Conservation (phyloP, 2,797 vertebrate species). For the Hypotaenidia philippensis region DNA sequence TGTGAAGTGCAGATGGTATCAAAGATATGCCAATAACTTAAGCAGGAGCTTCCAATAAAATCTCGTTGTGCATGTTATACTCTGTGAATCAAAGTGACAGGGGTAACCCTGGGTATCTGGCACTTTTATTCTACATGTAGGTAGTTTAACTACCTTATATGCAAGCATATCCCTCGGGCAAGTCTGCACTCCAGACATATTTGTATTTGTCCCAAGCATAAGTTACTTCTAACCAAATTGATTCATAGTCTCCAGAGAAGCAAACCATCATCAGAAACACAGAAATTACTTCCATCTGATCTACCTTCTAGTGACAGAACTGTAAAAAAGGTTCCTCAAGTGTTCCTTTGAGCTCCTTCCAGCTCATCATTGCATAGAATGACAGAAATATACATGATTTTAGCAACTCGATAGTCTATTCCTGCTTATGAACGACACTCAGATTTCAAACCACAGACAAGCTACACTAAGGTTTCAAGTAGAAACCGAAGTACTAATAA, state of each 20-base stretch:
- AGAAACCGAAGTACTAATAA: background rate
- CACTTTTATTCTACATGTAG: background rate
- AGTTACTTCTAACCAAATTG: background rate
- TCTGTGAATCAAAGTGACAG: background rate
- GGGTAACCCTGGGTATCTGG: background rate
- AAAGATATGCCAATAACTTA: conserved; percentile 37
- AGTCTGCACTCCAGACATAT: background rate
- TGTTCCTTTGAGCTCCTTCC: background rate
- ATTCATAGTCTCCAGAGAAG: background rate
- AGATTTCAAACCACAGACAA: background rate
- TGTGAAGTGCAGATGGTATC: conserved; percentile 23
- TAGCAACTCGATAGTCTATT: background rate
- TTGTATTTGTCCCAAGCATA: background rate
- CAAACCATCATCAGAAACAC: background rate
- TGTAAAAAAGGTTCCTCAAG: background rate
- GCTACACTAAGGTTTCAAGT: background rate
- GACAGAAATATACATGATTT: background rate
- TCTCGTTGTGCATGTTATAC: background rate
- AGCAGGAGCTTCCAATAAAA: conserved; percentile 11
- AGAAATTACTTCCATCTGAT: background rate
- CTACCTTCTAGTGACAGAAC: background rate
- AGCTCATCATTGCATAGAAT: background rate
- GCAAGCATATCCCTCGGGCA: background rate
- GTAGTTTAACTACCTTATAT: background rate
- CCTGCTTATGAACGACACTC: background rate